Conservation (phyloP, 2,113 vertebrate species). For the Gnathonemus echidnorhynchus region DNA sequence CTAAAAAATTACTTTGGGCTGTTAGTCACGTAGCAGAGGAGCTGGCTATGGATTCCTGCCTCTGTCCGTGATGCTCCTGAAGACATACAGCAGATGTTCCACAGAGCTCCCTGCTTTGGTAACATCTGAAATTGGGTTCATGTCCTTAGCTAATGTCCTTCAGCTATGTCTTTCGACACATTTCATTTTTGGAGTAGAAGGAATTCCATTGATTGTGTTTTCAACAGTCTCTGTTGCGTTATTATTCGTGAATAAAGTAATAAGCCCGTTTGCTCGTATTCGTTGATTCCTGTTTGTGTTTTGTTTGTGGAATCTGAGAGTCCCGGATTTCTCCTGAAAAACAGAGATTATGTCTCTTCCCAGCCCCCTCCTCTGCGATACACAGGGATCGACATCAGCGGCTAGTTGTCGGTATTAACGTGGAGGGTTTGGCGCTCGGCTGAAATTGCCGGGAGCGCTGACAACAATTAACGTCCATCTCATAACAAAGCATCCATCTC, state of each 20-base stretch:
- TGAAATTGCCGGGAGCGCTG: not conserved
- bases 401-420: slow-evolving; percentile 16
- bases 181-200: not conserved
- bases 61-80: not conserved
- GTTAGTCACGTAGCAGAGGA: not conserved
- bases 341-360: not conserved
- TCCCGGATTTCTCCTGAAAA: not conserved
- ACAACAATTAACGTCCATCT: slow-evolving; percentile 26
- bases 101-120: not conserved
- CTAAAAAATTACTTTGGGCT: not conserved
- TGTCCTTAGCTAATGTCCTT: not conserved
- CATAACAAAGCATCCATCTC: slow-evolving; percentile 15
- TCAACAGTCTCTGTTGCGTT: not conserved
- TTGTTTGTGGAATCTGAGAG: not conserved
- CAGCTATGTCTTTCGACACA: not conserved
- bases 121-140: not conserved
- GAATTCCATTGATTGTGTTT: not conserved
- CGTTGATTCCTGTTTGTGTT: not conserved
- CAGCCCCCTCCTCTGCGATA: not conserved
- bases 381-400: not conserved
- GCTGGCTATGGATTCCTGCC: not conserved
- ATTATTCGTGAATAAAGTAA: not conserved
- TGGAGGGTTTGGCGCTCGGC: slow-evolving; percentile 7
- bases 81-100: not conserved
- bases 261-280: not conserved